Percentiles rank a stretch among this genome's conserved stretches.
These are phyloP conservation scores for Apis dorsata DNA, from an alignment of 1,140 invertebrate species.

Conservation along the genomic window DNA sequence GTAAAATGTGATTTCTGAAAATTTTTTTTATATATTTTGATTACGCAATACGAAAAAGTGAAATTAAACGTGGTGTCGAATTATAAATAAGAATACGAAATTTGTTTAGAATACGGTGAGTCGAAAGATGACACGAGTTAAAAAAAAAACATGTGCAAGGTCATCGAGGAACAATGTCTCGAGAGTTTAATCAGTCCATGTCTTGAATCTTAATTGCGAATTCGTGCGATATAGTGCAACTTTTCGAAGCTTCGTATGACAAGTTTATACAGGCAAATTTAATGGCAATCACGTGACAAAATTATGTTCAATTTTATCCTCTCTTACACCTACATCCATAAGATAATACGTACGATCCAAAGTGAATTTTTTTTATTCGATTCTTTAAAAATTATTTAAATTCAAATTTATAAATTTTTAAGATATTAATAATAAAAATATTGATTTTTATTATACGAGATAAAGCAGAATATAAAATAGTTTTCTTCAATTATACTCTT, in stretches of 20 bases:
- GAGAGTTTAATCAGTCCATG: slow-evolving; percentile 7
- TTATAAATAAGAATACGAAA: not conserved
- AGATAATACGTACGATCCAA: not conserved
- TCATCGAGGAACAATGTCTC: not conserved
- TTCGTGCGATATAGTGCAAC: not conserved
- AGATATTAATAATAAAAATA: not conserved
- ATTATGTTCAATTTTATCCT: not conserved
- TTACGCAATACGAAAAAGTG: not conserved
- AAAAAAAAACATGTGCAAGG: slow-evolving; percentile 5
- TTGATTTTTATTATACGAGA: not conserved
- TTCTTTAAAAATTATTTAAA: too few relatives aligned
- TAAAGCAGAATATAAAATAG: too few relatives aligned
- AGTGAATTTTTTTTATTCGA: too few relatives aligned
- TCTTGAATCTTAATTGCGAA: slow-evolving; percentile 22
- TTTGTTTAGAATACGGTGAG: not conserved
- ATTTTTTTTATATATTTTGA: not conserved
- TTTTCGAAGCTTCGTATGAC: slow-evolving; percentile 15
- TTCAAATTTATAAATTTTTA: too few relatives aligned
- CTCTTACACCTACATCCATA: too few relatives aligned
- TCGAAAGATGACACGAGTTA: not conserved
- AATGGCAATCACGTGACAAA: not conserved
- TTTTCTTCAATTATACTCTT: too few relatives aligned
- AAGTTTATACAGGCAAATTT: slow-evolving; percentile 27
- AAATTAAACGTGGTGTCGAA: not conserved
- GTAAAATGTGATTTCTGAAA: not conserved